These are phyloP conservation scores for Glossosoma conforme DNA, from an alignment of 1,140 invertebrate genomes.

Conservation along the genomic window DNA sequence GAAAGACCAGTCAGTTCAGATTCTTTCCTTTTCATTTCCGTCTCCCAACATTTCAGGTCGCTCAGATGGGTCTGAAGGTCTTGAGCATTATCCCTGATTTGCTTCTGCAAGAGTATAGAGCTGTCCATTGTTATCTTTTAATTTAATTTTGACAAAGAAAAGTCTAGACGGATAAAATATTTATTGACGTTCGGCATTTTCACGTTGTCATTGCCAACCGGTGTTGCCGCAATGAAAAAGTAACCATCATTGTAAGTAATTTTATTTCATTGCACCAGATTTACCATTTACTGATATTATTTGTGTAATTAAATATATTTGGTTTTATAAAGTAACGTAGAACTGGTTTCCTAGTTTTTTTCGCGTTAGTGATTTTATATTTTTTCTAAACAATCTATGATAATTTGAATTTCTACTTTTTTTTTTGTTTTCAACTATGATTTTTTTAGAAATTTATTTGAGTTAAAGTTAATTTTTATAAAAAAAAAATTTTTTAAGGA, in stretches of 20 bases:
- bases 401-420: no score
- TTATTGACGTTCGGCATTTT: slow-evolving; percentile 24
- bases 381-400: no score
- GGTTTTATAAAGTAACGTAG: neutral
- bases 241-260: neutral
- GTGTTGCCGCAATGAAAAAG: slow-evolving; percentile 6
- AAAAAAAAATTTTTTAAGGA: no score
- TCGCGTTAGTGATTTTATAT: neutral
- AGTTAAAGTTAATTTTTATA: no score
- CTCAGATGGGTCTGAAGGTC: slow-evolving; percentile 67
- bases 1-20: slow-evolving; percentile 37
- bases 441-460: no score
- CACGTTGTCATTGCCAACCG: slow-evolving; percentile 26
- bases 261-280: no score
- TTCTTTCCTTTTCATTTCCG: slow-evolving; percentile 79
- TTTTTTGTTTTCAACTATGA: no score
- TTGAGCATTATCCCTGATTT: slow-evolving; percentile 66
- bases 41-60: slow-evolving; percentile 79
- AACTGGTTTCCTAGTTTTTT: neutral
- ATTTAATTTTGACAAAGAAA: slow-evolving; percentile 5
- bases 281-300: neutral
- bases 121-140: slow-evolving; percentile 37
- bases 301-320: neutral
- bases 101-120: slow-evolving; percentile 56
- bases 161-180: slow-evolving; percentile 11